phyloP scores from a whole-genome alignment of 2,797 vertebrate genomes.

The Remorina albescens region DNA sequence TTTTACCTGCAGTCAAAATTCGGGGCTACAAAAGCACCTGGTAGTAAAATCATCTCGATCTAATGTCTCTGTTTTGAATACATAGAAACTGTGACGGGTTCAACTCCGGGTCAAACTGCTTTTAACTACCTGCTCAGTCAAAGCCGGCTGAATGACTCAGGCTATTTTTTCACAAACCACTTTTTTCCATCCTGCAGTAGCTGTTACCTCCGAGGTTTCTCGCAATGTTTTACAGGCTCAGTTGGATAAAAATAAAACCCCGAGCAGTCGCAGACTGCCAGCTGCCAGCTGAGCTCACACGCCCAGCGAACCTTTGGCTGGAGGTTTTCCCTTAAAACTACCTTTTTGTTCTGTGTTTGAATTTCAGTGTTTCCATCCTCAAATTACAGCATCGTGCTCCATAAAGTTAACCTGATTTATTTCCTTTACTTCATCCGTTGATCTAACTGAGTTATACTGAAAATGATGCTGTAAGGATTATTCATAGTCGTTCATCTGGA shows the following conservation, averaged over 20 bases:
- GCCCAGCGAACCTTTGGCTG: slow-evolving; percentile 12
- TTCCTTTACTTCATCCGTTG: not conserved
- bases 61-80: not conserved
- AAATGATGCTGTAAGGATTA: not conserved
- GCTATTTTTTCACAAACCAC: not conserved
- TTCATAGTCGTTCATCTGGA: not conserved
- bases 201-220: slow-evolving; percentile 9
- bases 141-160: not conserved
- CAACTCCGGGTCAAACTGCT: not conserved
- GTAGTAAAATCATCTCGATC: not conserved
- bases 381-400: too few species aligned
- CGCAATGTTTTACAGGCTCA: slow-evolving; percentile 19
- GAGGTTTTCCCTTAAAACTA: slow-evolving; percentile 13
- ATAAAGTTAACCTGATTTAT: not conserved
- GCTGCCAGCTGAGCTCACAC: slow-evolving; percentile 19
- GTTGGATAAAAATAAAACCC: slow-evolving; percentile 23
- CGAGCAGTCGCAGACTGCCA: not conserved
- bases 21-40: not conserved
- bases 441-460: not conserved
- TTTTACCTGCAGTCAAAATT: too few species aligned
- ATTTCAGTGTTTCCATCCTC: not conserved
- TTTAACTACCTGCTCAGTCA: not conserved
- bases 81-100: not conserved
- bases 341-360: not conserved
- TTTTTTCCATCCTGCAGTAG: not conserved